These are phyloP conservation scores for Psophia crepitans DNA, from an alignment of 2,113 vertebrate species.

Conservation along the genomic window DNA sequence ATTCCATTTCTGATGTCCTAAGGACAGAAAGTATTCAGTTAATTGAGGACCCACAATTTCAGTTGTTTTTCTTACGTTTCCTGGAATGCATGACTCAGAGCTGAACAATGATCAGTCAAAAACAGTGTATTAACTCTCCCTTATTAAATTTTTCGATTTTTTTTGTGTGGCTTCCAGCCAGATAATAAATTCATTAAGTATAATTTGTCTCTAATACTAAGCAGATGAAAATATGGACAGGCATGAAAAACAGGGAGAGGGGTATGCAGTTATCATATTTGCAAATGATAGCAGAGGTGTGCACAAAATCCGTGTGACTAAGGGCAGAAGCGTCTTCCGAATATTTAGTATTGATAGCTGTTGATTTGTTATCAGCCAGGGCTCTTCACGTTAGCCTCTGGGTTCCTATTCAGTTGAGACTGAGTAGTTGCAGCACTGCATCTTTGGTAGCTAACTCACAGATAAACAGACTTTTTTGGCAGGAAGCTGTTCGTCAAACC, in stretches of 20 bases:
- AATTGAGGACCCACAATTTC: not conserved
- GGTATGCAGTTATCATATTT: not conserved
- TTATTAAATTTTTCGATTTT: not conserved
- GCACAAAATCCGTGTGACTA: not conserved
- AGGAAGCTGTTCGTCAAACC: not conserved
- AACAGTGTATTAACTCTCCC: not conserved
- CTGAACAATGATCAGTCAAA: not conserved
- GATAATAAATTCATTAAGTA: not conserved
- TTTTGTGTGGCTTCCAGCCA: not conserved
- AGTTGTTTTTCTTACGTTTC: not conserved
- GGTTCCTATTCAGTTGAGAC: not conserved
- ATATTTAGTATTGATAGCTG: not conserved
- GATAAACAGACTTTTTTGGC: not conserved
- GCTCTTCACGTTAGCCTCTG: not conserved
- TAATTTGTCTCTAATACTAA: not conserved
- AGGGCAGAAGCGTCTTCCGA: not conserved
- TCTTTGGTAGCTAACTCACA: not conserved
- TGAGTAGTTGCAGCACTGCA: not conserved
- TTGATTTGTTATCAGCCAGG: not conserved
- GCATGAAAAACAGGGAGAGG: not conserved
- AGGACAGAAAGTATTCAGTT: not conserved
- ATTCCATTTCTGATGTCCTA: not conserved
- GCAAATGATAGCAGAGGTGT: not conserved
- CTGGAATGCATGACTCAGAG: constrained; percentile 21
- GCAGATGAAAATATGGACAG: not conserved